Percentiles rank a stretch among this genome's conserved stretches.
These are phyloP conservation scores for Meda fulgida DNA, from an alignment of 2,797 vertebrate species.

Conservation along the genomic window DNA sequence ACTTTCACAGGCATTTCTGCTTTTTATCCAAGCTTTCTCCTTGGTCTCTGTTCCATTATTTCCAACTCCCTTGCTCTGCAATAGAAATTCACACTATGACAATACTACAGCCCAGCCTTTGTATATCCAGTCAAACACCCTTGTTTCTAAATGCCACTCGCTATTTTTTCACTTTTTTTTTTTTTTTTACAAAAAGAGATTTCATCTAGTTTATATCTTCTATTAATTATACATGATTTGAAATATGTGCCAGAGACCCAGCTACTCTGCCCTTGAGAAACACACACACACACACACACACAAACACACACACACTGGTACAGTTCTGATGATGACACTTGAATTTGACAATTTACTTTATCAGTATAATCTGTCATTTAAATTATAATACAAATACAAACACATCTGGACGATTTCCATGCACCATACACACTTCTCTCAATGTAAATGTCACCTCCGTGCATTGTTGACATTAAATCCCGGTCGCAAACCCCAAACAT, in stretches of 20 bases:
- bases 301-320: neutral
- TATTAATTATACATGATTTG: slow-evolving; percentile 83
- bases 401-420: no score
- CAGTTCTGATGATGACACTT: neutral
- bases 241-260: slow-evolving; percentile 77
- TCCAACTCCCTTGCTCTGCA: slow-evolving; percentile 70
- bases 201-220: slow-evolving; percentile 77
- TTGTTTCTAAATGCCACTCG: slow-evolving; percentile 74
- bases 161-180: slow-evolving; percentile 78
- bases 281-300: neutral
- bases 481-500: slow-evolving; percentile 12
- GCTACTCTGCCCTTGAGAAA: slow-evolving; percentile 67
- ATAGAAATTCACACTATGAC: slow-evolving; percentile 77
- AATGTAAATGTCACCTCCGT: slow-evolving; percentile 69
- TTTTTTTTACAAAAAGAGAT: slow-evolving; percentile 65
- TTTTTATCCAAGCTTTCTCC: slow-evolving; percentile 78
- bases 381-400: slow-evolving; percentile 77
- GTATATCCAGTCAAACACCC: slow-evolving; percentile 76
- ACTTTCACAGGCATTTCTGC: slow-evolving; percentile 71
- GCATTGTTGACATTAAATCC: slow-evolving; percentile 66
- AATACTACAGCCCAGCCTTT: slow-evolving; percentile 75
- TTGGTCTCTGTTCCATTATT: slow-evolving; percentile 70
- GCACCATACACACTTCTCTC: slow-evolving; percentile 62
- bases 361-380: slow-evolving; percentile 79
- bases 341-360: slow-evolving; percentile 67